A percentile compares a stretch with the other conserved stretches of the same genome.
Evolutionary conservation across 2,113 vertebrate species (phyloP).

Genomic region (Barnardius zonarius): DNA sequence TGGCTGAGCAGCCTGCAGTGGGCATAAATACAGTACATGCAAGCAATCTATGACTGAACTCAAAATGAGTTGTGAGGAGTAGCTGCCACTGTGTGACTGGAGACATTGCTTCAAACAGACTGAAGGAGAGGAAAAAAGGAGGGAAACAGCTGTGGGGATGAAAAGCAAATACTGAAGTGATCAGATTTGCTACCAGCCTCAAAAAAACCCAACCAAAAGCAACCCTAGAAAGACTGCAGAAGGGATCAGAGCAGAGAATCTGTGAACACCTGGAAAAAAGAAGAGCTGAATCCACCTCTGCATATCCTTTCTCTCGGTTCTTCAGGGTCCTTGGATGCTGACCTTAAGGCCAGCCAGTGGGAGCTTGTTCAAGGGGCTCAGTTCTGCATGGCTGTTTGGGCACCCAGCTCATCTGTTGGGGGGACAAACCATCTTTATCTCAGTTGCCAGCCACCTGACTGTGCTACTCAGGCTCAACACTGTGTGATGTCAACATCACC

Average conservation of each 20-base stretch:
- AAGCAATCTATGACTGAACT: neutral
- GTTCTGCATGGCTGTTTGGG: neutral
- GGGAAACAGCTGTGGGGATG: neutral
- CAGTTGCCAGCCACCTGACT: neutral
- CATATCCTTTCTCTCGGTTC: neutral
- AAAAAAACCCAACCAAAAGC: neutral
- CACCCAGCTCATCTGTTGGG: neutral
- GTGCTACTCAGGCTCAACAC: neutral
- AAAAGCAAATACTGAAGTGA: neutral
- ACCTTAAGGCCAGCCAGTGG: neutral
- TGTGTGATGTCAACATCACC: neutral
- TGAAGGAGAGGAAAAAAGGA: neutral
- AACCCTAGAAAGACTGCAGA: neutral
- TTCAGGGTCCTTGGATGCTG: neutral
- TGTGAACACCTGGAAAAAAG: neutral
- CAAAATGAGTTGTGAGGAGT: neutral
- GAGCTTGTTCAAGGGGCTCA: neutral
- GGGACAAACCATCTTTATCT: neutral
- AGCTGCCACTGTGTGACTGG: neutral
- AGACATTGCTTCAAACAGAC: neutral
- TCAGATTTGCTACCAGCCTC: neutral
- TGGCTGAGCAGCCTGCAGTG: neutral
- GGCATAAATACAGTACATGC: neutral
- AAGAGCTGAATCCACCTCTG: neutral
- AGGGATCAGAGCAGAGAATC: neutral